Base-by-base conservation (phyloP, 2,113 vertebrate species). In the Ceuthmochares aereus region DNA sequence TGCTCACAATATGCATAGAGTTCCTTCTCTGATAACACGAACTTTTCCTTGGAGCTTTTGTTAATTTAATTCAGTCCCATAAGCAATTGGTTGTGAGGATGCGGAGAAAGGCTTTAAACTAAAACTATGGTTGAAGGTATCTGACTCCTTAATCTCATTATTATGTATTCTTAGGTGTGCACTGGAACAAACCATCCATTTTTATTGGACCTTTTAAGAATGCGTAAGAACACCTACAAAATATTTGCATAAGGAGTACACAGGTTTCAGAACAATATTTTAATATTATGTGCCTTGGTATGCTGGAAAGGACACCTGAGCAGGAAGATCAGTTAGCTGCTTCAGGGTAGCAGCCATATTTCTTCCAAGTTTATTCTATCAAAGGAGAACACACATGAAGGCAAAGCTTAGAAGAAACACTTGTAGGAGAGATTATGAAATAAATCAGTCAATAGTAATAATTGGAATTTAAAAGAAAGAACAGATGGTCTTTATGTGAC, bases 401-500 rank as follows among this genome's bases (percentile, higher is more conserved):
- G 26, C 49, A 94, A 79, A 89, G 55, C 89, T 92, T 84, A 70
- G 77, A 79, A 87, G 49, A 92, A 93, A 83, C 80, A 78, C 90
- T 96, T 97, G 68, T 79, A 64, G 84, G 93, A 96, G 77, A 96
- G 80, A 94, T 93, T 97, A 97, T 96, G 85, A 96, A 97, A 96
- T 96, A 96, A 95, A 97, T 96, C 84, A 96, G 82, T 96, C 93
- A 98, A 96, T 93, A 95, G 78, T 90, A 93, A 80, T 98, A 98
- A 98, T 97, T 98, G 97, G 97, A 98, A 96, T 96, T 93, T 96
- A 95, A 96, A 97, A 95, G 95, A 90, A 93, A 96, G 97, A 98
- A 93, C 98, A 98, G 98, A 98, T 98, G 98, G 98, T 96, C 95
- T 96, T 94, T 91, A 93, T 95, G 95, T 96, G 97, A 96, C 94